Conservation (phyloP, 2,888 invertebrate genomes). For the Choristoneura rosaceana region DNA sequence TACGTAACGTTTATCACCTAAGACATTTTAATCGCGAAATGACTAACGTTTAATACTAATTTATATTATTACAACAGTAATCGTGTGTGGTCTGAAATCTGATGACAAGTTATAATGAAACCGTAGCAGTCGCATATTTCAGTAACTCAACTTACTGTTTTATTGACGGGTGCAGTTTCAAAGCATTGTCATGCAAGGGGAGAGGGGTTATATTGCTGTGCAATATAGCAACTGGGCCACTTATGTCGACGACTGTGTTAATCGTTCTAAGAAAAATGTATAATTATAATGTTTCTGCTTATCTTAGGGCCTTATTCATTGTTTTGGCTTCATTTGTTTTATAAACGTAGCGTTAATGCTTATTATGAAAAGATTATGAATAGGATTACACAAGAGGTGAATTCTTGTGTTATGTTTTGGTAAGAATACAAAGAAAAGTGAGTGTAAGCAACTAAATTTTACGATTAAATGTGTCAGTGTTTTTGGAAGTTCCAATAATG, state of each 20-base stretch:
- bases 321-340: conserved; percentile 10
- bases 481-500: too few species aligned
- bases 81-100: conserved; percentile 35
- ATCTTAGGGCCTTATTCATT: conserved; percentile 4
- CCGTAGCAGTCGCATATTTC: background rate
- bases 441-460: too few species aligned
- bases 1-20: too few species aligned
- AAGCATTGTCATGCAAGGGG: background rate
- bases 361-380: background rate
- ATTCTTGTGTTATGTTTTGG: background rate
- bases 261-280: conserved; percentile 28
- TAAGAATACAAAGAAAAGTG: too few species aligned
- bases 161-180: background rate
- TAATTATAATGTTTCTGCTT: conserved; percentile 14
- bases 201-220: background rate
- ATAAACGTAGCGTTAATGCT: background rate
- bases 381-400: background rate
- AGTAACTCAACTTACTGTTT: background rate
- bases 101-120: conserved; percentile 25
- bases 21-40: too few species aligned
- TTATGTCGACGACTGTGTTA: conserved; percentile 4
- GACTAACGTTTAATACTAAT: too few species aligned
- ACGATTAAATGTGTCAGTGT: too few species aligned
- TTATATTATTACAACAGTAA: conserved; percentile 13
- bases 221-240: background rate